These are phyloP conservation scores for Astropecten irregularis DNA, from an alignment of 53 echinoderm and acorn worm species.

Conservation along the genomic window DNA sequence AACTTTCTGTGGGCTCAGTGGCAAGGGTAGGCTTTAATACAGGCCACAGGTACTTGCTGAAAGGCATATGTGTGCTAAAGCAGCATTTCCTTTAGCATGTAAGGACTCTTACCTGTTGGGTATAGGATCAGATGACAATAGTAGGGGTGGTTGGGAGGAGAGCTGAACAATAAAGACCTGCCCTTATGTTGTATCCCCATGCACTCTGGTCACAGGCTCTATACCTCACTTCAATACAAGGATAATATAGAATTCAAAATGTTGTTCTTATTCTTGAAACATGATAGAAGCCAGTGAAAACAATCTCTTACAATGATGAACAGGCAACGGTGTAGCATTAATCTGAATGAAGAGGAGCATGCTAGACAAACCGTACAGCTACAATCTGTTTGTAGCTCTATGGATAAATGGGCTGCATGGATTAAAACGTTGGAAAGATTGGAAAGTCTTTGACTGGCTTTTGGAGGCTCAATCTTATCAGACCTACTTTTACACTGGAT, in stretches of 20 bases:
- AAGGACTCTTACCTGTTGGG: constrained; percentile 42
- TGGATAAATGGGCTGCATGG: too few relatives aligned
- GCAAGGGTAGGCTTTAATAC: constrained; percentile 35
- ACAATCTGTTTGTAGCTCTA: too few relatives aligned
- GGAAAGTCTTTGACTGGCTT: too few relatives aligned
- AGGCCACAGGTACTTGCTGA: constrained; percentile 13
- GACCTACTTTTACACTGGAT: too few relatives aligned
- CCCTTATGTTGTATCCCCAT: constrained; percentile 22
- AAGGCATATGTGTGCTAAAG: constrained; percentile 35
- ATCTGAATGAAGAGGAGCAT: too few relatives aligned
- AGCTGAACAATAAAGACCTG: background rate
- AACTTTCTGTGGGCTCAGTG: constrained; percentile 34
- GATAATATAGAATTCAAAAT: constrained; percentile 44
- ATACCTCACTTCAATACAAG: constrained; percentile 2
- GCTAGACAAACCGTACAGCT: too few relatives aligned
- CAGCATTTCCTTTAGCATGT: constrained; percentile 15
- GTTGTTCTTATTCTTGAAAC: constrained; percentile 38
- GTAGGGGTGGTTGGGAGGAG: constrained; percentile 51
- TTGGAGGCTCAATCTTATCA: too few relatives aligned
- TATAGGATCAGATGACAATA: constrained; percentile 48
- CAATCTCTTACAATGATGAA: background rate
- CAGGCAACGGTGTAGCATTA: too few relatives aligned
- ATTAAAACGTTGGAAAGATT: too few relatives aligned
- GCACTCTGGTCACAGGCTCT: constrained; percentile 33
- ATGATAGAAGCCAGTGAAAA: constrained; percentile 22